Conservation (phyloP, 2,888 invertebrate genomes). For the Paralinhomoeus sp. region DNA sequence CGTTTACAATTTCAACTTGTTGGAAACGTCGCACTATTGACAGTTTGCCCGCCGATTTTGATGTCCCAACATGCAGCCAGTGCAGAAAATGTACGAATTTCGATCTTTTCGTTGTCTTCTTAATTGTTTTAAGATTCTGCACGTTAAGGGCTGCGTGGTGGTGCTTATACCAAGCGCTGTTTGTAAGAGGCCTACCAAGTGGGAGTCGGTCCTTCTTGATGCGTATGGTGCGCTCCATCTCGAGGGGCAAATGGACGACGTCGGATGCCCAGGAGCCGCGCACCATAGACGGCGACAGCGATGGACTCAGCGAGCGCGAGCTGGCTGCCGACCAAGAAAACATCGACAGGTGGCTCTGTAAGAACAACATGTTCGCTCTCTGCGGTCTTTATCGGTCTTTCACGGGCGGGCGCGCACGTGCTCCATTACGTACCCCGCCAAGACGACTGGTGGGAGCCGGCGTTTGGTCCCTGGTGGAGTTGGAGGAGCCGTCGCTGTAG, state of each 20-base stretch:
- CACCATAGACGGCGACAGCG: slow-evolving; percentile 8
- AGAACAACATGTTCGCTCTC: neutral
- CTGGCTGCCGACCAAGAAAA: slow-evolving; percentile 19
- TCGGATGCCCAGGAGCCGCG: slow-evolving; percentile 22
- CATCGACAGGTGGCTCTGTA: slow-evolving; percentile 22
- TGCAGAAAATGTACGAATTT: too few relatives aligned
- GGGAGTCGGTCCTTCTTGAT: slow-evolving; percentile 36
- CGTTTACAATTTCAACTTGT: too few relatives aligned
- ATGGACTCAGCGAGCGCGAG: slow-evolving; percentile 11
- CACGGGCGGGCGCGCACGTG: too few relatives aligned
- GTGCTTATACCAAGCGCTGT: too few relatives aligned
- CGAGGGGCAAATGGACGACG: slow-evolving; percentile 30
- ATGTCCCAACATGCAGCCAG: too few relatives aligned
- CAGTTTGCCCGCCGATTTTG: too few relatives aligned
- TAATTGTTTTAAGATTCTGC: too few relatives aligned
- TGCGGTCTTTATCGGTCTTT: neutral
- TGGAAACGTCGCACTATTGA: too few relatives aligned
- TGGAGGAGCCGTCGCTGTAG: neutral
- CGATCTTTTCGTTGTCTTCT: too few relatives aligned
- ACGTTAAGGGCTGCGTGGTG: too few relatives aligned
- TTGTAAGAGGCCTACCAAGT: slow-evolving; percentile 35
- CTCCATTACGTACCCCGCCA: slow-evolving; percentile 2
- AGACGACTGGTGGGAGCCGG: neutral
- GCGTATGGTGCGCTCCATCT: slow-evolving; percentile 35
- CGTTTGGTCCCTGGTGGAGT: too few relatives aligned